These are phyloP conservation scores for Pyxicephalus adspersus DNA, from an alignment of 2,113 vertebrate species.

Conservation along the genomic window DNA sequence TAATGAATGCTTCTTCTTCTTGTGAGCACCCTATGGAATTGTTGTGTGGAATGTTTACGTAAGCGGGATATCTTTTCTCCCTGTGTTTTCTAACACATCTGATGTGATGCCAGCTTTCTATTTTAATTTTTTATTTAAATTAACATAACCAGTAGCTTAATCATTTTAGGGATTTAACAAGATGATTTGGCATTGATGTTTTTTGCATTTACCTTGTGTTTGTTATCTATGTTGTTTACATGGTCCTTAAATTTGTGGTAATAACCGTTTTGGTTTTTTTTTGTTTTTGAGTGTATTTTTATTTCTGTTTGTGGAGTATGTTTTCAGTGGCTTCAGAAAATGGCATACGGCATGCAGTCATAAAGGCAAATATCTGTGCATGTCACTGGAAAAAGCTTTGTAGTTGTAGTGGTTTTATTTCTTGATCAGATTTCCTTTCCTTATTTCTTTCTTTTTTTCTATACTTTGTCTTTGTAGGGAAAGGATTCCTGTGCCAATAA, in stretches of 20 bases:
- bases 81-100: too few species aligned
- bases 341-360: neutral
- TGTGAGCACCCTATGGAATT: conserved; percentile 1
- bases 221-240: neutral
- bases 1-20: neutral
- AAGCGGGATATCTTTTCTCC: too few species aligned
- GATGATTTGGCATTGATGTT: too few species aligned
- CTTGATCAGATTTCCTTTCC: conserved; percentile 56
- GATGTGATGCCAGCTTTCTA: too few species aligned
- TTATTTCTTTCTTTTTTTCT: conserved; percentile 69
- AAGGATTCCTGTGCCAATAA: conserved; percentile 83
- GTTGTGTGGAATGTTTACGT: too few species aligned
- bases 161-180: too few species aligned
- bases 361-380: neutral
- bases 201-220: too few species aligned
- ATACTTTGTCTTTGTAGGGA: conserved; percentile 78
- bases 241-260: neutral
- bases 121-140: too few species aligned
- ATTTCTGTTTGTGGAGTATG: neutral
- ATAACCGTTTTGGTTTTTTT: too few species aligned
- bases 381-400: neutral
- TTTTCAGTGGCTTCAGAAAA: neutral
- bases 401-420: neutral
- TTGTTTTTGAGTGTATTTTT: neutral
- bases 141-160: too few species aligned